Evolutionary conservation across 2,888 invertebrate genomes (phyloP).

Genomic region (Tuberolachnus salignus): DNA sequence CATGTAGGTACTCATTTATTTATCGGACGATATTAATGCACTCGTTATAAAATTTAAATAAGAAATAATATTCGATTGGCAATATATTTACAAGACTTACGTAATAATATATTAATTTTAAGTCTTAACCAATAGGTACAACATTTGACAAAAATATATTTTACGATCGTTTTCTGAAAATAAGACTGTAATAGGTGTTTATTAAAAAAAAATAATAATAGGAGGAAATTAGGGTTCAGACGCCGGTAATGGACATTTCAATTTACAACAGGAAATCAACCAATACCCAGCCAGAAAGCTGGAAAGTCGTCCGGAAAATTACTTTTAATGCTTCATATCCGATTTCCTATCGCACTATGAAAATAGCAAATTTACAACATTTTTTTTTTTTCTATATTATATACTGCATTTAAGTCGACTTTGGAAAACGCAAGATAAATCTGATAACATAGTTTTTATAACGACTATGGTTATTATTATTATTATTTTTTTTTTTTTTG

Average conservation of each 20-base stretch:
- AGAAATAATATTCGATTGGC: not conserved
- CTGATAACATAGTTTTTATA: not conserved
- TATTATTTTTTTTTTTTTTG: slow-evolving; percentile 10
- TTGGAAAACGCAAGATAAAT: not conserved
- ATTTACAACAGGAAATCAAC: slow-evolving; percentile 49
- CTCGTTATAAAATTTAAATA: not conserved
- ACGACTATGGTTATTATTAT: not conserved
- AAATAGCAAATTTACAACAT: slow-evolving; percentile 39
- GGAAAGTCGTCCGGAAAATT: slow-evolving; percentile 49
- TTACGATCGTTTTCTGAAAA: slow-evolving; percentile 16
- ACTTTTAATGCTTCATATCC: slow-evolving; percentile 52
- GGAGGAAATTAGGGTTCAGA: slow-evolving; percentile 6
- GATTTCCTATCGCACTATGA: slow-evolving; percentile 32
- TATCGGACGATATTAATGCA: too few species aligned
- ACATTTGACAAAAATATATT: not conserved
- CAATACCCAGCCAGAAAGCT: slow-evolving; percentile 17
- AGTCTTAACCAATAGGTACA: not conserved
- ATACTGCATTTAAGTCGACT: not conserved
- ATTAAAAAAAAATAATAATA: slow-evolving; percentile 4
- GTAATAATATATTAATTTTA: not conserved
- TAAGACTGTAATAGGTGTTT: not conserved
- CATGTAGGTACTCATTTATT: too few species aligned
- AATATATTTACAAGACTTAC: not conserved
- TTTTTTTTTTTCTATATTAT: slow-evolving; percentile 31
- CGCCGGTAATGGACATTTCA: slow-evolving; percentile 54